Base-by-base conservation (phyloP, 1,140 invertebrate genomes). In the Bombus turneri region DNA sequence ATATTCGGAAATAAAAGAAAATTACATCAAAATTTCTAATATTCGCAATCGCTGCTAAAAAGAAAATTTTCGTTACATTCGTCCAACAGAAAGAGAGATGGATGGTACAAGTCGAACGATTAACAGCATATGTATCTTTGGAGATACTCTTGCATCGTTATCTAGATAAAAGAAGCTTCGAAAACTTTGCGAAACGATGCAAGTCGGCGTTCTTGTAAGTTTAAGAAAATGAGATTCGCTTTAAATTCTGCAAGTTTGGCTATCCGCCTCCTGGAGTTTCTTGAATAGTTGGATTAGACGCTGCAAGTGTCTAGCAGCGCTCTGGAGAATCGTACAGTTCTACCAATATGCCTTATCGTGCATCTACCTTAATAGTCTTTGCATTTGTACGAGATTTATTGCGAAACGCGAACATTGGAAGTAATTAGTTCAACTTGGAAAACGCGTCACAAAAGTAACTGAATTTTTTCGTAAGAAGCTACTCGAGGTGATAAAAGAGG, bases 161-260 rank as follows among this genome's bases (percentile, higher is more conserved):
- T 43, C 34, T 15, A 15, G n/a, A 0, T n/a, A 1, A 22, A n/a
- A 34, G n/a, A 10, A 18, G 10, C 34, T 66, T 34, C 1, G 0
- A 18, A 37, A 28, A 75, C 64, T 59, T 47, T 66, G 47, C 25
- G 25, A 64, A 59, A 74, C 41, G 71, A 73, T 4, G 31, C 0
- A 75, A 64, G 25, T 82, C 28, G 0, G 3, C 13, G 43, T 8
- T 10, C 22, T 34, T 6, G 66, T 53, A 47, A 39, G 34, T 47
- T 59, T 41, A 22, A 37, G 81, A 39, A 75, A 82, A 82, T 28
- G 43, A 57, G 71, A 41, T 47, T 75, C 39, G 31, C 47, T 75
- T 82, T 22, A 75, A 82, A 75, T 64, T 64, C n/a, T 25, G n/a
- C 9, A 12, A 75, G n/a, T 75, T 64, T 6, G 72, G 15, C 25